Evolutionary conservation across 1,140 invertebrate species (phyloP), one percentile per base, ranked within the genome.

Genomic region (Orchesella cincta): DNA sequence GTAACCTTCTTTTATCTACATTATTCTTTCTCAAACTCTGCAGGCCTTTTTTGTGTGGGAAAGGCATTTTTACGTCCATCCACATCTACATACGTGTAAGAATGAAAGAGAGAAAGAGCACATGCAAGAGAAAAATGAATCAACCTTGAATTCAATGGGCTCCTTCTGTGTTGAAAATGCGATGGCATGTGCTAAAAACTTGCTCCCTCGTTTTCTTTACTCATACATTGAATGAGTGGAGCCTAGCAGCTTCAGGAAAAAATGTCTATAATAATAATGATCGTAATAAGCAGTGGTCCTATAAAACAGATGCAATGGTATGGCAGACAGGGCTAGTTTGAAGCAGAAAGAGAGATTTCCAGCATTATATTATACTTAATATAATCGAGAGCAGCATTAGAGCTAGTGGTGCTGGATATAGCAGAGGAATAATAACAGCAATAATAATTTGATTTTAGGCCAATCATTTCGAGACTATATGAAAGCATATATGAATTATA

Each of bases 111-210:
- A 57, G 14, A 57, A 57, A 26, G 52, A 57, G 23, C 12, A 23
- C 3, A 57, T 12, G 52, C 52, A 26, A 3, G 8, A 46, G 39
- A 46, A 12, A 46, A 46, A 46, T 8, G 20, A 12, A 57, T 57
- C 14, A 57, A 57, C 52, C 52, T 57, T 57, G 52, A 57, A 57
- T 57, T n/a, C 14, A 57, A 57, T 26, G 52, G 52, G 8, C 23
- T 57, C 52, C 52, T 57, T 57, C 23, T 57, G 52, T 57, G 52
- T 26, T 57, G 52, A 26, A 57, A 57, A 57, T 57, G 52, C 52
- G 23, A 57, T 57, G 52, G 52, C 52, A 8, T 23, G 23, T 57
- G 52, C n/a, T n/a, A n/a, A n/a, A n/a, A n/a, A n/a, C n/a, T n/a
- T n/a, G n/a, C n/a, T n/a, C n/a, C n/a, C n/a, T n/a, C n/a, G n/a